A percentile compares a stretch with the other conserved stretches of the same genome.
Evolutionary conservation across 2,888 invertebrate genomes (phyloP).

Genomic region (Sinelater perroti): DNA sequence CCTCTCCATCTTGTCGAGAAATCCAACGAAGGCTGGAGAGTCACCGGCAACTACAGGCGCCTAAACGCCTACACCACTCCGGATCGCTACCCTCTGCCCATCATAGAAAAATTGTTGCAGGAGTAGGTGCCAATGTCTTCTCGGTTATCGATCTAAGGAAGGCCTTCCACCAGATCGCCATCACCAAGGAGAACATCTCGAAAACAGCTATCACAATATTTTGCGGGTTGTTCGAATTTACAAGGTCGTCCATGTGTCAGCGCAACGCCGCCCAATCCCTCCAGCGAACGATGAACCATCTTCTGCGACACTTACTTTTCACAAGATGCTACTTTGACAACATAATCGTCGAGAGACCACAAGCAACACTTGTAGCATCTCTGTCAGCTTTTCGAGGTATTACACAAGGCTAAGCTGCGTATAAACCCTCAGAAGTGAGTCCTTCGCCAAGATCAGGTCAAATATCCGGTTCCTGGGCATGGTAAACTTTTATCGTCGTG

Average conservation of each 20-base stretch:
- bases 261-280: not conserved
- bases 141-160: not conserved
- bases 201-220: not conserved
- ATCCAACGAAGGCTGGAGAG: not conserved
- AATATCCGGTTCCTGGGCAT: not conserved
- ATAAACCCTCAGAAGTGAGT: not conserved
- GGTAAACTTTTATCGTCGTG: constrained; percentile 1
- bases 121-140: not conserved
- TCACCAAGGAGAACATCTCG: not conserved
- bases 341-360: too few relatives aligned
- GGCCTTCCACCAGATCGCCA: not conserved
- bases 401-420: not conserved
- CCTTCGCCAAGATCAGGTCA: not conserved
- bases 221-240: not conserved
- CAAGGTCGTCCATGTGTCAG: not conserved
- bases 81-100: not conserved
- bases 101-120: not conserved
- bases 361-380: too few relatives aligned
- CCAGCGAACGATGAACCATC: not conserved
- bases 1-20: constrained; percentile 54
- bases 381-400: not conserved
- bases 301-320: not conserved
- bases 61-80: not conserved
- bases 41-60: not conserved
- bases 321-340: constrained; percentile 11